Percentiles rank a stretch among this genome's conserved stretches.
Conservation (phyloP, 2,888 invertebrate genomes). For the Frankliniella fusca region DNA sequence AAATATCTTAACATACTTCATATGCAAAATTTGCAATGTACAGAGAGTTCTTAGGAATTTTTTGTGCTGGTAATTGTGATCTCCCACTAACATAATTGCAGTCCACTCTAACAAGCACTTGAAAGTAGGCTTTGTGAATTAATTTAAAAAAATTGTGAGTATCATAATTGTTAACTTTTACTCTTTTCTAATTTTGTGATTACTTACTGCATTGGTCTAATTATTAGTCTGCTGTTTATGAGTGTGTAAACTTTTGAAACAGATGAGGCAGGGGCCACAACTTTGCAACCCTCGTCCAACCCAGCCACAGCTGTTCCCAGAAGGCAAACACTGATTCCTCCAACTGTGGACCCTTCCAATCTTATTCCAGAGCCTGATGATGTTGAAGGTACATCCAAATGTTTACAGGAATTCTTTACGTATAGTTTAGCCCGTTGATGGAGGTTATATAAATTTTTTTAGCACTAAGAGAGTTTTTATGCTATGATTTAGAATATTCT, state of each 20-base stretch:
- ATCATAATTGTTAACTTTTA: too few relatives aligned
- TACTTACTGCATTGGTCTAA: too few relatives aligned
- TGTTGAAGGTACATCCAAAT: constrained; percentile 43
- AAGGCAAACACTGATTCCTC: constrained; percentile 14
- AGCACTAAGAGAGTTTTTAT: not conserved
- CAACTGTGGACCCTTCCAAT: not conserved
- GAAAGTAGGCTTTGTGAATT: too few relatives aligned
- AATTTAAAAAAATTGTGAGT: too few relatives aligned
- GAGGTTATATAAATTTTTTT: not conserved
- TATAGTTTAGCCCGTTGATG: not conserved
- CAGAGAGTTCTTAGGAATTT: too few relatives aligned
- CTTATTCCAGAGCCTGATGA: constrained; percentile 48
- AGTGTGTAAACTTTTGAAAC: not conserved
- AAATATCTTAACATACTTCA: too few relatives aligned
- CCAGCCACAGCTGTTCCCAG: not conserved
- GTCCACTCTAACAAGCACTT: too few relatives aligned
- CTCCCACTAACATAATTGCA: too few relatives aligned
- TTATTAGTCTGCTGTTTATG: too few relatives aligned
- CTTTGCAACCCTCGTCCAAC: not conserved
- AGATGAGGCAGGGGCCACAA: constrained; percentile 8
- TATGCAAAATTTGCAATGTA: too few relatives aligned
- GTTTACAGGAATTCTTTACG: not conserved
- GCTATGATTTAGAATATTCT: constrained; percentile 30
- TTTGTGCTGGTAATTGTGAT: too few relatives aligned
- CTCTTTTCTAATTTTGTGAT: too few relatives aligned